phyloP scores from a whole-genome alignment of 2,113 vertebrate species.

The Tonatia bakeri region DNA sequence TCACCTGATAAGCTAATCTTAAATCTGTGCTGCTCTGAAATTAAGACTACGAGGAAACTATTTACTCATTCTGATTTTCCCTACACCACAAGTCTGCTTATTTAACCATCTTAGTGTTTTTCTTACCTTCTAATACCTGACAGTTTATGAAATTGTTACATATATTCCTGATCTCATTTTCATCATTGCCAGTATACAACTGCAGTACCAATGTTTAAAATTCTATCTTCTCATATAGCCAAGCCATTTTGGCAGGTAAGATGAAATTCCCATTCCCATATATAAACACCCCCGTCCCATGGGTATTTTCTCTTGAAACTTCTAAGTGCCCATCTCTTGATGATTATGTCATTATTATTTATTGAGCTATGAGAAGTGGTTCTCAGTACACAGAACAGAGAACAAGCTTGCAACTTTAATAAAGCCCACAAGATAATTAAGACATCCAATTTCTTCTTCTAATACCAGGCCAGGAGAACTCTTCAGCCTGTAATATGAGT shows the following conservation, averaged over 20 bases:
- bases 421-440: constrained; percentile 70
- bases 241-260: background rate
- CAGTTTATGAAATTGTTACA: background rate
- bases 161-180: background rate
- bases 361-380: constrained; percentile 58
- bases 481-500: constrained; percentile 73
- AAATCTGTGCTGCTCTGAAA: background rate
- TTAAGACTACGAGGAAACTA: background rate
- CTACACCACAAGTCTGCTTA: background rate
- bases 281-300: constrained; percentile 42
- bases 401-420: constrained; percentile 66
- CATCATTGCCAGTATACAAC: background rate
- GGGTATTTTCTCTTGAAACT: constrained; percentile 66
- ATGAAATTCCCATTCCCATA: constrained; percentile 28
- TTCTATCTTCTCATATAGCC: constrained; percentile 43
- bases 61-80: background rate
- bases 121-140: background rate
- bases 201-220: constrained; percentile 29
- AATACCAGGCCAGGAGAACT: constrained; percentile 75
- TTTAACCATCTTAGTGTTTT: background rate
- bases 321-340: constrained; percentile 58
- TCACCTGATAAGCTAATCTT: background rate
- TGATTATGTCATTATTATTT: constrained; percentile 63
- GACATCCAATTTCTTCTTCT: constrained; percentile 72
- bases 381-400: constrained; percentile 55